Conservation (phyloP, 2,113 vertebrate species). For the Sinocyclocheilus grahami region DNA sequence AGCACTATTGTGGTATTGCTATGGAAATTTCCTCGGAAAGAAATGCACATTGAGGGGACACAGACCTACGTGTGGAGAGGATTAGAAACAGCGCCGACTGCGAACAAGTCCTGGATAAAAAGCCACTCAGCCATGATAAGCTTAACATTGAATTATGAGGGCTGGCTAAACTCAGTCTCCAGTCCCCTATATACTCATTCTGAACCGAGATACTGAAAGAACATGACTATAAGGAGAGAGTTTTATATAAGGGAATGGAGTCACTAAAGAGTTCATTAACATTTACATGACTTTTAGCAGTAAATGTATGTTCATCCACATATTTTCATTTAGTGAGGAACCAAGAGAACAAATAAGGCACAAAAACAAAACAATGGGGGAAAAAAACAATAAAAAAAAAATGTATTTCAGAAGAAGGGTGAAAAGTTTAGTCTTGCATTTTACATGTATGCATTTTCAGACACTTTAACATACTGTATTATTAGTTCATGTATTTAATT, state of each 20-base stretch:
- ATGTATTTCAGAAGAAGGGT: not conserved
- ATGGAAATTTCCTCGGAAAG: constrained; percentile 13
- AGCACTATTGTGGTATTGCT: not conserved
- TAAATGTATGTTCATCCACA: constrained; percentile 1
- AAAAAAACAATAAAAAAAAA: not conserved
- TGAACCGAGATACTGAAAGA: constrained; percentile 4
- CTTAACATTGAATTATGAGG: constrained; percentile 38
- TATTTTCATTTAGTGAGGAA: not conserved
- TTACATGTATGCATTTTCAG: not conserved
- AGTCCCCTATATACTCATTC: not conserved
- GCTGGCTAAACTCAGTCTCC: not conserved
- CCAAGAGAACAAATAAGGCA: not conserved
- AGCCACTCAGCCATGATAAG: constrained; percentile 45
- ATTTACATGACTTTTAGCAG: constrained; percentile 4
- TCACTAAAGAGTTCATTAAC: constrained; percentile 14
- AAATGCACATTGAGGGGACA: constrained; percentile 8
- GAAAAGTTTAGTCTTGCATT: not conserved
- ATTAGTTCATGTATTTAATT: not conserved
- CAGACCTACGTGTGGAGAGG: constrained; percentile 31
- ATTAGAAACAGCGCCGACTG: constrained; percentile 29
- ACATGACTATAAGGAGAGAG: not conserved
- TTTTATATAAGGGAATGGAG: not conserved
- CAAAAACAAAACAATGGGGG: not conserved
- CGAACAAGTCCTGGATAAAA: constrained; percentile 40
- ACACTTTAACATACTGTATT: not conserved